Evolutionary conservation across 2,888 invertebrate genomes (phyloP), one percentile per base, ranked within the genome.

Genomic region (Agriopis leucophaearia): DNA sequence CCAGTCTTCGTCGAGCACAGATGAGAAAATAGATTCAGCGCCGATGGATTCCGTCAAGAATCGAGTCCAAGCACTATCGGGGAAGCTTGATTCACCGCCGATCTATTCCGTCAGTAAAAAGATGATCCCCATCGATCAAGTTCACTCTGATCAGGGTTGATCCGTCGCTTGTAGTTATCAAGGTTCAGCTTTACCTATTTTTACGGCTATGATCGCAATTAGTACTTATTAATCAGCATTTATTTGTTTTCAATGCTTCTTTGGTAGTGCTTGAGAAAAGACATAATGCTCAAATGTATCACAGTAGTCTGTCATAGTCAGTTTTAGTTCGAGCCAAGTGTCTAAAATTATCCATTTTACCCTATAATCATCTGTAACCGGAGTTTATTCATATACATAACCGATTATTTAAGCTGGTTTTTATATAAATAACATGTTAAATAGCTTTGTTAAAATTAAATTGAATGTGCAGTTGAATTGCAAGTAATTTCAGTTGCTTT

Each of bases 21-120:
- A 92, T 65, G 92, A 91, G 0, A 92, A 90, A 79, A 83, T 92
- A 64, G 90, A 93, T 64, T 82, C 86, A 0, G 88, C 89, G 0
- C 91, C 91, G 0, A 81, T 91, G 74, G 93, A 92, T 48, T 91
- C 92, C 0, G 92, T 93, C n/a, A 92, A 90, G 60, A 90, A 87
- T 73, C 81, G 92, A 27, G 88, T 93, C 0, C 92, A 94, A 81
- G 92, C 94, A 35, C 83, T 92, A 8, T 78, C 92, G 5, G 91
- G 91, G 0, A 92, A 90, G 67, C 73, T 89, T 0, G 93, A 94
- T 6, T 76, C 90, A 7, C 89, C 92, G 0, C 90, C 93, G 0
- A 90, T 94, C 1, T 94, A 94, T 71, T 91, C 94, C 1, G 83
- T 93, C 65, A 92, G 87, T 80, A 94, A 94, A 77, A 94, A 94